Conservation (phyloP, 2,888 invertebrate genomes). For the Parnassius smintheus region DNA sequence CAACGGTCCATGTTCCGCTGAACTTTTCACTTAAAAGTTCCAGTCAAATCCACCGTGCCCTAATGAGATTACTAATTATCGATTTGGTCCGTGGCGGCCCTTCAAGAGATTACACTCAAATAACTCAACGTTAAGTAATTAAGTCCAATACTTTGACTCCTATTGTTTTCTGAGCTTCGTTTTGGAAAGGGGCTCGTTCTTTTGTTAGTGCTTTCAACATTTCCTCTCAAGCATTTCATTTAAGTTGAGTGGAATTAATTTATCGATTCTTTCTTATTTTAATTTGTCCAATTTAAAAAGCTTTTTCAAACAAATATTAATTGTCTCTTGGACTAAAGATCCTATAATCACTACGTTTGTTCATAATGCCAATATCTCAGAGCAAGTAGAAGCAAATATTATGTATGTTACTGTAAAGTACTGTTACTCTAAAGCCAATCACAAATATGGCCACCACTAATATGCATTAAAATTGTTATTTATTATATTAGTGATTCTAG, state of each 20-base stretch:
- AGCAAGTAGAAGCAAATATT: too few relatives aligned
- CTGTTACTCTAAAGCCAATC: too few relatives aligned
- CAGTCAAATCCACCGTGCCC: constrained; percentile 32
- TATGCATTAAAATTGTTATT: too few relatives aligned
- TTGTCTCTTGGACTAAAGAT: too few relatives aligned
- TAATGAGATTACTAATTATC: constrained; percentile 44
- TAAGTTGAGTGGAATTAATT: constrained; percentile 14
- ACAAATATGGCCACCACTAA: too few relatives aligned
- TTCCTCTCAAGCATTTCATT: constrained; percentile 8
- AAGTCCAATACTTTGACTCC: constrained; percentile 37
- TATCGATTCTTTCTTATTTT: constrained; percentile 9
- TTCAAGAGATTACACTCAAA: constrained; percentile 36
- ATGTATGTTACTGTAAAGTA: too few relatives aligned
- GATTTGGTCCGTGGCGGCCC: constrained; percentile 35
- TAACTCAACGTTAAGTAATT: constrained; percentile 38
- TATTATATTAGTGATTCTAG: too few relatives aligned
- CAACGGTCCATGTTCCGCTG: constrained; percentile 25
- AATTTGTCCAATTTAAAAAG: too few relatives aligned
- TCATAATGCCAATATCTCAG: too few relatives aligned
- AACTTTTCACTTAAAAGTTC: constrained; percentile 42
- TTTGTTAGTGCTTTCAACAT: constrained; percentile 16
- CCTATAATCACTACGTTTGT: too few relatives aligned
- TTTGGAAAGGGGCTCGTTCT: constrained; percentile 9
- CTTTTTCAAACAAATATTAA: too few relatives aligned
- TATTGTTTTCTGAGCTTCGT: constrained; percentile 23